Conservation (phyloP, 2,113 vertebrate species). For the Bagarius yarrelli region DNA sequence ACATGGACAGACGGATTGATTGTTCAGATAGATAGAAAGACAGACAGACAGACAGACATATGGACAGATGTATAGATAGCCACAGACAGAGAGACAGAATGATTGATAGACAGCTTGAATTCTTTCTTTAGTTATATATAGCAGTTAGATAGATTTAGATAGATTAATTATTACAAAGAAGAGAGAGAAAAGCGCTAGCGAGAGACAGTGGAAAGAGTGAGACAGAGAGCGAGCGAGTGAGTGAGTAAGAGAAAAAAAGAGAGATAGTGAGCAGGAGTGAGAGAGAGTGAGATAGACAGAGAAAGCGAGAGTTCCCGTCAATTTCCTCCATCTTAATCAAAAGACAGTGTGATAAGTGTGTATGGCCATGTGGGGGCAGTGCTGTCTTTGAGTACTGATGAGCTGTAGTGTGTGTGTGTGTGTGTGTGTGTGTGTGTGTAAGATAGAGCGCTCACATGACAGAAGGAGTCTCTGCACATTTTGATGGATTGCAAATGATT, state of each 20-base stretch:
- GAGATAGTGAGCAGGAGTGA: not conserved
- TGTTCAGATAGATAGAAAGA: not conserved
- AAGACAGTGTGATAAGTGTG: conserved; percentile 61
- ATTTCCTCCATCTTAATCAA: not conserved
- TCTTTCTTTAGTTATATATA: too few relatives aligned
- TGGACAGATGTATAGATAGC: not conserved
- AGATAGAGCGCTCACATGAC: conserved; percentile 50
- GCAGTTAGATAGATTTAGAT: too few relatives aligned
- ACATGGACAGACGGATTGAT: not conserved
- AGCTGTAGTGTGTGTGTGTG: conserved; percentile 12
- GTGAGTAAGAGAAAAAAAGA: too few relatives aligned
- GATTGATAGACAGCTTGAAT: not conserved
- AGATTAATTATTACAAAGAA: too few relatives aligned
- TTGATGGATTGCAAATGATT: conserved; percentile 56
- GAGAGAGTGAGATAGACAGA: not conserved
- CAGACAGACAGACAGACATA: not conserved
- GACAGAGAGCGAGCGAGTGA: too few relatives aligned
- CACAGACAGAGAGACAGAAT: not conserved
- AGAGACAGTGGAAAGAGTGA: too few relatives aligned
- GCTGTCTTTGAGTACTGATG: conserved; percentile 68
- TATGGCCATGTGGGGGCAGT: conserved; percentile 84
- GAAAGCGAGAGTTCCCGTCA: not conserved
- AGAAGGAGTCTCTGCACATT: conserved; percentile 37
- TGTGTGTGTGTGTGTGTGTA: conserved; percentile 8
- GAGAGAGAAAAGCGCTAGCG: too few relatives aligned